phyloP scores from a whole-genome alignment of 2,797 vertebrate genomes.

The Rhynchotus rufescens region DNA sequence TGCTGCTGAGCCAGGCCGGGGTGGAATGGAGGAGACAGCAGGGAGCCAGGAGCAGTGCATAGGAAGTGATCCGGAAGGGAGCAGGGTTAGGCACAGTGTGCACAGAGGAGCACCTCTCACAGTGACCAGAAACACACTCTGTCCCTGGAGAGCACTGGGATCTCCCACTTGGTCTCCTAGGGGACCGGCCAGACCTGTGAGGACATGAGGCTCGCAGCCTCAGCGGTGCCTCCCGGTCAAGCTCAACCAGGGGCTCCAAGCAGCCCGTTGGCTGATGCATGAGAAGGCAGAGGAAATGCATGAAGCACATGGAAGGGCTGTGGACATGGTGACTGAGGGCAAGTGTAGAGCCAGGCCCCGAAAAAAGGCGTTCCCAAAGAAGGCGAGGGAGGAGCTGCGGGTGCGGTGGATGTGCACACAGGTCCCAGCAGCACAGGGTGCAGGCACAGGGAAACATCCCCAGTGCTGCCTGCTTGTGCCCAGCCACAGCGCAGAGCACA shows the following conservation, averaged over 20 bases:
- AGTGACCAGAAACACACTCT: neutral
- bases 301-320: neutral
- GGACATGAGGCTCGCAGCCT: neutral
- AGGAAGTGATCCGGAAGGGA: neutral
- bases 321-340: neutral
- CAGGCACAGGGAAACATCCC: neutral
- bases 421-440: neutral
- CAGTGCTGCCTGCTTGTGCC: neutral
- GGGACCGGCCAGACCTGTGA: neutral
- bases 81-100: neutral
- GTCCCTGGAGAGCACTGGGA: neutral
- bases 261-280: neutral
- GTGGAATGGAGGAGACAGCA: neutral
- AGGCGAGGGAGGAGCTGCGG: no score
- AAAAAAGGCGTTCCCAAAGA: neutral
- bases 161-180: neutral
- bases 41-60: neutral
- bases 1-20: neutral
- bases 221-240: neutral
- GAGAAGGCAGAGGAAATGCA: neutral
- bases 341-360: neutral
- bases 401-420: neutral
- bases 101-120: neutral
- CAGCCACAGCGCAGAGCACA: neutral
- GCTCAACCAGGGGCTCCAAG: no score